These are phyloP conservation scores for Tenualosa ilisha DNA, from an alignment of 2,797 vertebrate species.

Conservation along the genomic window DNA sequence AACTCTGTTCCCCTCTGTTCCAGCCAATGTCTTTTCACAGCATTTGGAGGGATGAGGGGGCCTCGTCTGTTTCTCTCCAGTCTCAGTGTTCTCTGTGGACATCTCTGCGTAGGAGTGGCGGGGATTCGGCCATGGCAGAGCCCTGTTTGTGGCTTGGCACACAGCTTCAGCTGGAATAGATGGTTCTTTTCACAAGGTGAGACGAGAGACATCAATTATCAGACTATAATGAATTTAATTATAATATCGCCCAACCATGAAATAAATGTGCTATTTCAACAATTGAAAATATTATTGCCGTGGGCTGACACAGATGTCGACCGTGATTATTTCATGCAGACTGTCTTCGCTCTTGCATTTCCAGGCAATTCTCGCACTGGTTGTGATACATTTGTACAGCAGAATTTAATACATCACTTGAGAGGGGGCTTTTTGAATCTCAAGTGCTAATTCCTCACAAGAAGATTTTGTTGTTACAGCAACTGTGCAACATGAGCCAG, in stretches of 20 bases:
- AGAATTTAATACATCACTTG: neutral
- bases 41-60: neutral
- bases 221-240: constrained; percentile 22
- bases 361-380: neutral
- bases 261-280: constrained; percentile 24
- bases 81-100: neutral
- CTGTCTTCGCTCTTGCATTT: neutral
- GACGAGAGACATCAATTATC: constrained; percentile 20
- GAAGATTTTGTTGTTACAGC: constrained; percentile 2
- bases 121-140: neutral
- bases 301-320: constrained; percentile 23
- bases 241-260: constrained; percentile 19
- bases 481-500: neutral
- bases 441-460: neutral
- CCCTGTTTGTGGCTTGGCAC: neutral
- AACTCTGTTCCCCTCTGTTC: neutral
- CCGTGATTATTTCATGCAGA: constrained; percentile 4
- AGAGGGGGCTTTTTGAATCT: neutral
- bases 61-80: neutral
- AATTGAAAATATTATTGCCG: constrained; percentile 25
- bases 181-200: constrained; percentile 20
- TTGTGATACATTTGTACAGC: neutral
- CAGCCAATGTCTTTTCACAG: neutral
- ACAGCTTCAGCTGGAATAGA: constrained; percentile 3
- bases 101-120: neutral